Base-by-base conservation (phyloP, 2,888 invertebrate species). In the Drosophila parthenogenetica region DNA sequence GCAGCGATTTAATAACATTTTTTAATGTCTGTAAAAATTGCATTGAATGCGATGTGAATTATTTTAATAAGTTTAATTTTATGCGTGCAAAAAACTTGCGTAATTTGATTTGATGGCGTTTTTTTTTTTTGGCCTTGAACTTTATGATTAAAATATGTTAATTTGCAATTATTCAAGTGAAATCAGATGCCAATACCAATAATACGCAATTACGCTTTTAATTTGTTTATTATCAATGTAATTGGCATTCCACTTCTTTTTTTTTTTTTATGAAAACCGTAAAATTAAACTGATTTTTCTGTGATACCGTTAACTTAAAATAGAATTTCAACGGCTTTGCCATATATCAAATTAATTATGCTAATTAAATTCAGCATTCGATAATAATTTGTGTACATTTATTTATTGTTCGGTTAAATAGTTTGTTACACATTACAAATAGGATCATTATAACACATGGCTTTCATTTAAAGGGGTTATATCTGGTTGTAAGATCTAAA, bases 111-210 rank as follows among this genome's bases (percentile, higher is more conserved):
- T 19, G 54, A 54, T 43, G n/a, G 32, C 42, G 16, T 51, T 32
- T 42, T 17, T 5, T 32, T 16, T 51, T 32, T 42, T 17, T 5
- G 54, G n/a, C n/a, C 54, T 55, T 54, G 45, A 54, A 39, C 16
- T 45, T 45, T 55, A 16, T 48, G n/a, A 48, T 40, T 40, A 46
- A 40, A 55, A 40, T 48, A 62, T 55, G 62, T 57, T 48, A 55
- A 62, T 62, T 55, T 55, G 35, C 1, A 17, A 55, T 48, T 40
- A 55, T 62, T 55, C 7, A 39, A 39, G 39, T 14, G 19, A 48
- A 48, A 48, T 48, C 48, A 53, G 45, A 37, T 57, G 43, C 7
- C 43, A 14, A 43, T 32, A 13, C 4, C 13, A 49, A 49, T 19
- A 46, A 37, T 37, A 57, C 46, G 22, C 46, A 57, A 46, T 46